Conservation (phyloP, 2,113 vertebrate genomes). For the Eptesicus fuscus region DNA sequence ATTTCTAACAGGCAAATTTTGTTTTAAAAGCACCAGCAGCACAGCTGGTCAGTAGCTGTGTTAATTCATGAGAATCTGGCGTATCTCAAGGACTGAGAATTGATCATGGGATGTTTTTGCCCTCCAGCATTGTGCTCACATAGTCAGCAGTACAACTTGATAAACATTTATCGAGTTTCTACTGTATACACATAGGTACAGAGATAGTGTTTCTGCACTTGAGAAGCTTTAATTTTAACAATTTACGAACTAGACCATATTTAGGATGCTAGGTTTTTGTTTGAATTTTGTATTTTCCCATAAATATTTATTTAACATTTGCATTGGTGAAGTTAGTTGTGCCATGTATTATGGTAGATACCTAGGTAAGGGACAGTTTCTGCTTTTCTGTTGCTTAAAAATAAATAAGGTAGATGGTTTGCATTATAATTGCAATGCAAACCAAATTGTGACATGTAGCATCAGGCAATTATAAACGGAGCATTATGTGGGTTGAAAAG, state of each 20-base stretch:
- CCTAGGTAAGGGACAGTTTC: background rate
- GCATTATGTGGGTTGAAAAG: background rate
- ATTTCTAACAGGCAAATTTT: background rate
- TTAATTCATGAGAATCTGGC: background rate
- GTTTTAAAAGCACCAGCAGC: background rate
- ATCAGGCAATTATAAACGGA: background rate
- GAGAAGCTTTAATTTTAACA: background rate
- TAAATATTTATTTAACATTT: conserved; percentile 4
- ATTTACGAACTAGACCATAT: background rate
- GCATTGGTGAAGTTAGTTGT: background rate
- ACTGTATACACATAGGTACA: background rate
- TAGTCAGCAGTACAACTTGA: background rate
- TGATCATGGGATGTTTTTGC: background rate
- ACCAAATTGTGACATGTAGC: background rate
- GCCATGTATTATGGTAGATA: background rate
- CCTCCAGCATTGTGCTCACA: background rate
- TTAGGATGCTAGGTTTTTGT: conserved; percentile 1
- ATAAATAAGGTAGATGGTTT: background rate
- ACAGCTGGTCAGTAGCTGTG: background rate
- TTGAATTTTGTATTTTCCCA: background rate
- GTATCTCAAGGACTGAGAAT: background rate
- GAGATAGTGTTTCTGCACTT: background rate
- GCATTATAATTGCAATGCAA: background rate
- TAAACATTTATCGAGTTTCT: background rate
- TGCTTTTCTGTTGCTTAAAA: background rate